These are phyloP conservation scores for Melieria omissa DNA, from an alignment of 2,888 invertebrate species.

Conservation along the genomic window DNA sequence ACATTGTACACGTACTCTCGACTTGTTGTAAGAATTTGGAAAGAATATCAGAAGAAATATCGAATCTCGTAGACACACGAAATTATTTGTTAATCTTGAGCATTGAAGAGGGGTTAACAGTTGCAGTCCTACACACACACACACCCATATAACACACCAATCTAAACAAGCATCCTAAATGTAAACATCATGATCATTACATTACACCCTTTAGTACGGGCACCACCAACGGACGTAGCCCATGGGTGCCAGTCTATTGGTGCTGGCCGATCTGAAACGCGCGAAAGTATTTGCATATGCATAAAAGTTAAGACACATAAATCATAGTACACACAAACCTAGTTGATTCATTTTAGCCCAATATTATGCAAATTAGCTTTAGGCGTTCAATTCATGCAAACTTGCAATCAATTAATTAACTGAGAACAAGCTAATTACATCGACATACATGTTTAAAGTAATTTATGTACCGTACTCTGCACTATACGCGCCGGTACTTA, in stretches of 20 bases:
- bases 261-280: neutral
- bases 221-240: too few relatives aligned
- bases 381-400: slow-evolving; percentile 25
- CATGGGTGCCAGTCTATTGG: too few relatives aligned
- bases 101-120: neutral
- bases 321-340: slow-evolving; percentile 2
- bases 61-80: too few relatives aligned
- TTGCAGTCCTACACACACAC: neutral
- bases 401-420: slow-evolving; percentile 23
- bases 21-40: too few relatives aligned
- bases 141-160: slow-evolving; percentile 41
- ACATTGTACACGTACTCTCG: too few relatives aligned
- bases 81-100: too few relatives aligned
- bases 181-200: slow-evolving; percentile 44
- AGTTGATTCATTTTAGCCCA: slow-evolving; percentile 41
- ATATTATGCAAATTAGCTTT: slow-evolving; percentile 27
- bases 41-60: too few relatives aligned
- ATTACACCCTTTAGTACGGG: slow-evolving; percentile 5
- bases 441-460: slow-evolving; percentile 24
- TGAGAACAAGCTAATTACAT: slow-evolving; percentile 18
- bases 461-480: slow-evolving; percentile 17
- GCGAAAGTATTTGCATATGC: neutral
- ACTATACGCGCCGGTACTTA: neutral
- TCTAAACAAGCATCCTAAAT: slow-evolving; percentile 35
- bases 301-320: neutral